These are phyloP conservation scores for Hippasteria phrygiana DNA, from an alignment of 53 echinoderm and acorn worm species.

Conservation along the genomic window DNA sequence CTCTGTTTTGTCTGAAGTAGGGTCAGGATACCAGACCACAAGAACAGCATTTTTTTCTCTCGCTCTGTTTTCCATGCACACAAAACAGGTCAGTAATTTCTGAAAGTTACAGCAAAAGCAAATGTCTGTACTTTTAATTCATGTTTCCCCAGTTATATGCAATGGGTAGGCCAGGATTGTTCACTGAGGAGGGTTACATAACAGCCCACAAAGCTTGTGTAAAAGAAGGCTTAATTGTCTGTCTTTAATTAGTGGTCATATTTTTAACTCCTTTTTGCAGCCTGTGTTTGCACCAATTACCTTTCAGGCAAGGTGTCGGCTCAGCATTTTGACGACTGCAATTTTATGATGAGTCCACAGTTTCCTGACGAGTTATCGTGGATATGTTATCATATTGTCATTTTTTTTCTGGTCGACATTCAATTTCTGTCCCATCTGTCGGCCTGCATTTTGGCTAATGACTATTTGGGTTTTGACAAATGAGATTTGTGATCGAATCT, in stretches of 20 bases:
- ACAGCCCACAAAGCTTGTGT: neutral
- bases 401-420: neutral
- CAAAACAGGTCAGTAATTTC: too few species aligned
- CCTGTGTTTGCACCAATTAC: slow-evolving; percentile 48
- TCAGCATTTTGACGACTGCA: neutral
- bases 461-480: neutral
- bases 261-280: neutral
- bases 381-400: neutral
- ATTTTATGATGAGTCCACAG: too few species aligned
- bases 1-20: too few species aligned
- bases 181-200: slow-evolving; percentile 17
- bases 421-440: neutral
- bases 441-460: neutral
- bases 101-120: too few species aligned
- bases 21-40: too few species aligned
- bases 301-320: neutral
- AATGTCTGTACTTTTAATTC: too few species aligned
- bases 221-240: neutral
- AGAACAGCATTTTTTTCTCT: too few species aligned
- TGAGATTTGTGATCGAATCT: neutral
- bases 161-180: neutral
- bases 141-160: neutral
- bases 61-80: too few species aligned
- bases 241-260: neutral
- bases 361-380: neutral